phyloP scores from a whole-genome alignment of 2,888 invertebrate species.

The Orthonychiurus folsomi region DNA sequence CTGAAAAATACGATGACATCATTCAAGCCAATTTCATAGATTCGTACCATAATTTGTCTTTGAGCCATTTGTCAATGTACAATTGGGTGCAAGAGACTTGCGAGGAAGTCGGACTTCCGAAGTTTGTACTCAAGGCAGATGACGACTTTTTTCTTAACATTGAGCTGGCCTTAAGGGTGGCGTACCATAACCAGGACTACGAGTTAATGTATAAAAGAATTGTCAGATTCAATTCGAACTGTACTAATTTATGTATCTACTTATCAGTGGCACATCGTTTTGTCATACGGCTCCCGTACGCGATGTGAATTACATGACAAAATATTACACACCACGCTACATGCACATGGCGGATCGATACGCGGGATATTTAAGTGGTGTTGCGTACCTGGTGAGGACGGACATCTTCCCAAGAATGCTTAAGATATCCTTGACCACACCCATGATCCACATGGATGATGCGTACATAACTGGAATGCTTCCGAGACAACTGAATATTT shows the following conservation, averaged over 20 bases:
- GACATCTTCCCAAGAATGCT: slow-evolving; percentile 12
- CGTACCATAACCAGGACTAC: slow-evolving; percentile 9
- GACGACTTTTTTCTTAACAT: slow-evolving; percentile 19
- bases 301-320: slow-evolving; percentile 13
- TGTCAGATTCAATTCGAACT: too few relatives aligned
- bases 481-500: slow-evolving; percentile 5
- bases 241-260: too few relatives aligned
- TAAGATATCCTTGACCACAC: slow-evolving; percentile 13
- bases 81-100: slow-evolving; percentile 14
- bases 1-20: slow-evolving; percentile 5
- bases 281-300: slow-evolving; percentile 15
- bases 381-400: slow-evolving; percentile 14
- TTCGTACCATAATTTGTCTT: slow-evolving; percentile 18
- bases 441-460: slow-evolving; percentile 20
- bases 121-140: slow-evolving; percentile 15
- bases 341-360: slow-evolving; percentile 15
- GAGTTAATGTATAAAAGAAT: slow-evolving; percentile 20
- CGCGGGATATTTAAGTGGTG: slow-evolving; percentile 17
- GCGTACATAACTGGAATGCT: slow-evolving; percentile 17
- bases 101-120: slow-evolving; percentile 1
- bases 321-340: slow-evolving; percentile 18
- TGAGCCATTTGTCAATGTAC: slow-evolving; percentile 21
- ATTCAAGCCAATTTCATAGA: slow-evolving; percentile 14
- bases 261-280: slow-evolving; percentile 13
- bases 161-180: slow-evolving; percentile 9